Base-by-base conservation (phyloP, 2,113 vertebrate species). In the Phycodurus eques region DNA sequence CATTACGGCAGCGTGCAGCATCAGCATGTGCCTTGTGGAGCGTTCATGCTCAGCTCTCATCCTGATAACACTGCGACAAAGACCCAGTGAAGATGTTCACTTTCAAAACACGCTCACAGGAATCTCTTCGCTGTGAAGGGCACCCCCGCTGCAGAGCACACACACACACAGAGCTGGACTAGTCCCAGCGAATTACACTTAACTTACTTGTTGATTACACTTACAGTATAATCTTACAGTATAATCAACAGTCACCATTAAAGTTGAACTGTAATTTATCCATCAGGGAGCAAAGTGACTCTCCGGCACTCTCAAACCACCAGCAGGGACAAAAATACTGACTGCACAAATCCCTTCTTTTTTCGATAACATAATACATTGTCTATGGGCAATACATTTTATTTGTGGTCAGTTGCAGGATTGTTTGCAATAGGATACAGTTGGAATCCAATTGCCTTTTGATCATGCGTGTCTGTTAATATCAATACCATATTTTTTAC, bases 41-140 rank as follows among this genome's bases (percentile, higher is more conserved):
- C 86, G 75, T 79, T 92, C 86, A 87, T 79, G 83, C 83, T 81
- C 73, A 68, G 76, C 87, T 89, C 77, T 74, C 72, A 87, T 89
- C 84, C 81, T 88, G 89, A 91, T 90, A 91, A 86, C 88, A 92
- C 91, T 93, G 92, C 92, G 92, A 89, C 92, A 93, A 90, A 91
- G 84, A 89, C 77, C 82, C 73, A 73, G 82, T 83, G 64, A 85
- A 87, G 85, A 91, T 85, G 88, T 89, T 88, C 87, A 89, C 35
- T 83, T 79, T 83, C 78, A 83, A 76, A 86, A 85, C 69, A 78
- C 57, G 54, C 80, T 78, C 77, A 56, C 73, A 75, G 20, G 67
- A 81, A 66, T 66, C 82, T 80, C 74, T 82, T 79, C 68, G 20
- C 70, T 89, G 75, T 80, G 87, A 89, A 88, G 89, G 86, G 84